These are phyloP conservation scores for Campopleginae sp. DNA, from an alignment of 2,888 invertebrate species.

Conservation along the genomic window DNA sequence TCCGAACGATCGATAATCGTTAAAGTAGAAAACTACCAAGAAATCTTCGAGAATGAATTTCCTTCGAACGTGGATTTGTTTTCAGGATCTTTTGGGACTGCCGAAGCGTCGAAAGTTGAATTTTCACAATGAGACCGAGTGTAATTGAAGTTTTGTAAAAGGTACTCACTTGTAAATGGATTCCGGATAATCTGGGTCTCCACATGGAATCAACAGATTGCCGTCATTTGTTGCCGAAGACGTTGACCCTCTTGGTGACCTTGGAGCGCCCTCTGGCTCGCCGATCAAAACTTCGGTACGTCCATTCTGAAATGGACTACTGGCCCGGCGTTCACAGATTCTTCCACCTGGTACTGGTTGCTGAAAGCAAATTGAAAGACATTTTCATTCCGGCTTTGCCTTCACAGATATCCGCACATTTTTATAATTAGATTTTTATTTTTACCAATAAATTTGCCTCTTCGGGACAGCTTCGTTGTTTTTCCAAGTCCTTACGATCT, in stretches of 20 bases:
- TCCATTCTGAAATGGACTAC: slow-evolving; percentile 89
- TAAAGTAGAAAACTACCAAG: slow-evolving; percentile 52
- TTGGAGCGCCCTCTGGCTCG: slow-evolving; percentile 84
- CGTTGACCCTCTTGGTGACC: slow-evolving; percentile 83
- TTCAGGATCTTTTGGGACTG: neutral
- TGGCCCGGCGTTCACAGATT: slow-evolving; percentile 84
- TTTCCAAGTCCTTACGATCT: slow-evolving; percentile 77
- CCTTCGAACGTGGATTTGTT: neutral
- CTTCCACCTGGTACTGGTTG: slow-evolving; percentile 78
- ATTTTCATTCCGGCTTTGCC: neutral
- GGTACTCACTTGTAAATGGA: slow-evolving; percentile 80
- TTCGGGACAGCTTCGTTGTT: slow-evolving; percentile 80
- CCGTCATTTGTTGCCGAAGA: slow-evolving; percentile 81
- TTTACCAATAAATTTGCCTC: slow-evolving; percentile 80
- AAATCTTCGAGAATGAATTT: neutral
- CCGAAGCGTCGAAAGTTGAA: neutral
- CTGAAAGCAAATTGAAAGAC: slow-evolving; percentile 62
- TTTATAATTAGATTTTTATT: neutral
- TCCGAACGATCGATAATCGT: slow-evolving; percentile 49
- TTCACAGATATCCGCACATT: neutral
- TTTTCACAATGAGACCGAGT: neutral
- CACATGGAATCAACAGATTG: slow-evolving; percentile 78
- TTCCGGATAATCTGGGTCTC: slow-evolving; percentile 79
- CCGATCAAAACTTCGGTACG: slow-evolving; percentile 91
- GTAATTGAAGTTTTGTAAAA: neutral